Evolutionary conservation across 1,140 invertebrate species (phyloP), one percentile per base, ranked within the genome.

Genomic region (Sitobion miscanthi): DNA sequence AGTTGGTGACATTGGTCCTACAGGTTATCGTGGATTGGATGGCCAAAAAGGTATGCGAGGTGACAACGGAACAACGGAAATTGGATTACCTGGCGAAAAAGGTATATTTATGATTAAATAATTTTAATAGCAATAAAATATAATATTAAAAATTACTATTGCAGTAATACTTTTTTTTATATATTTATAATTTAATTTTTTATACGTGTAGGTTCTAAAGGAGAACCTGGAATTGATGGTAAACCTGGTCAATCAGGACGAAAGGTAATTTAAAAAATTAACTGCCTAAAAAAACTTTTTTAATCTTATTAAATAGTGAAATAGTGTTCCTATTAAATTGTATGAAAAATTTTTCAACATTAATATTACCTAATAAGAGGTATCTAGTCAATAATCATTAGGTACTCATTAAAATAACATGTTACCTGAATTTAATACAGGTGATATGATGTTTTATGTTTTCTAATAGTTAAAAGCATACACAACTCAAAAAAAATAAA

Each of bases 1-100:
- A 47, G n/a, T 20, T 35, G 95, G 95, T n/a, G 94, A 94, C 49
- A 57, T 45, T 9, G 95, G 95, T 57, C 94, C 93, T 86, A 94
- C 86, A 9, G 95, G 95, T 54, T 92, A 94, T 38, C 94, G 93
- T 42, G 95, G 95, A 49, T 94, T 95, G 17, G 94, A 95, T 30
- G 95, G 95, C 23, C 88, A 77, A 86, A 95, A 95, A 45, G 95
- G 95, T 52, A 83, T 93, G 45, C 94, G 62, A 9, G 94, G 93
- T 91, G 94, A 94, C 38, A 91, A 93, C 90, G 93, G 94, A 38
- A 47, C 77, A 93, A 54, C n/a, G 38, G 69, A 42, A 83, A 45
- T 92, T 54, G 94, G 93, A 69, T 25, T 97, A 95, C 94, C 96
- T 7, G 97, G 97, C 49, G 93, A 95, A n/a, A 96, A 96, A 95